Base-by-base conservation (phyloP, 2,888 invertebrate species). In the Hydrotaea diabolus region DNA sequence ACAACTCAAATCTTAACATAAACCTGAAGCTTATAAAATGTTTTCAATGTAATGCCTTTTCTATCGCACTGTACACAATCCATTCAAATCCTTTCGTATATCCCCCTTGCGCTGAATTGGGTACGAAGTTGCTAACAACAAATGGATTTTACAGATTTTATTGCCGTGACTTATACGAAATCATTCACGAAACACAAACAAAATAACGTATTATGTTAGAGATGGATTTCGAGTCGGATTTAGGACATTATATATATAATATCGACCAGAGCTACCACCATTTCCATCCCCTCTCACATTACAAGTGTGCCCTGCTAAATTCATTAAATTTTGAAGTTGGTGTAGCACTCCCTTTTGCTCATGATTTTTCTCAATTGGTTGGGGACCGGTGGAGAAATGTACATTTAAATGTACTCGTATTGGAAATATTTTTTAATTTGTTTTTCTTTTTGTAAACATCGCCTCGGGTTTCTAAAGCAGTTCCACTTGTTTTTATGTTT, bases 361-460 rank as follows among this genome's bases (percentile, higher is more conserved):
- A 26, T 59, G 5, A 21, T 5, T 57, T 57, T 57, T 23, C 21
- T 11, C 19, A 19, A 23, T 57, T 2, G 31, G 55, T n/a, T n/a
- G n/a, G n/a, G n/a, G n/a, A n/a, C n/a, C n/a, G n/a, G 55, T 2
- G 23, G 13, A 13, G 59, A 31, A 13, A 64, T 64, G 31, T 36
- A 9, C 36, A 36, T 36, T 64, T 17, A 15, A 36, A 64, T 64
- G 64, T 36, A n/a, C n/a, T n/a, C n/a, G n/a, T n/a, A 64, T 64
- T 64, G 64, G 8, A 64, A 17, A 64, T n/a, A 36, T 31, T 31
- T 62, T 36, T 64, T 36, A n/a, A 64, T 64, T 31, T 64, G 36
- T 9, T 64, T 64, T 31, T n/a, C n/a, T n/a, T n/a, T n/a, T 13
- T 21, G 11, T 55, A 21, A 3, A 55, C 17, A 11, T 55, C 21